Evolutionary conservation across 2,888 invertebrate species (phyloP).

Genomic region (Hipparchia sbordonii): DNA sequence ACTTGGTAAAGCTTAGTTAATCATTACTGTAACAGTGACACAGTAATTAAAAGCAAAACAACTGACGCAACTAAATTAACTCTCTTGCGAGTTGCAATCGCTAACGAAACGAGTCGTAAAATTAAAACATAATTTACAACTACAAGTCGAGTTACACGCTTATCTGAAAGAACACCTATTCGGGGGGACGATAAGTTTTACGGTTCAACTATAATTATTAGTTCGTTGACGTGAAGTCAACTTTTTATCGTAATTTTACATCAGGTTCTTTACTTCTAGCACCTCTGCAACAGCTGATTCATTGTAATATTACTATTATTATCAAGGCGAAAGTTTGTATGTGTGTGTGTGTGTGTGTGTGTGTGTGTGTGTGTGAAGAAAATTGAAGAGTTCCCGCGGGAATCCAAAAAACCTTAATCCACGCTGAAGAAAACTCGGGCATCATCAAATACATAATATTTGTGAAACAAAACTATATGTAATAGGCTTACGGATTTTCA

Average conservation of each 20-base stretch:
- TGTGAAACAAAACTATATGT: no score
- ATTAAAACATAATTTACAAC: background rate
- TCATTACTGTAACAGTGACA: background rate
- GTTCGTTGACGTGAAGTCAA: slow-evolving; percentile 31
- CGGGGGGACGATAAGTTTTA: slow-evolving; percentile 35
- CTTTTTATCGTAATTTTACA: background rate
- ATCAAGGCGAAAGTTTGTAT: no score
- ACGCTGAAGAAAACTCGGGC: no score
- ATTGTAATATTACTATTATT: no score
- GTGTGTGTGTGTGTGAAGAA: no score
- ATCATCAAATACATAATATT: no score
- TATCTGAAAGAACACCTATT: slow-evolving; percentile 11
- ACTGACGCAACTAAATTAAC: background rate
- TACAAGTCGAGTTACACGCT: background rate
- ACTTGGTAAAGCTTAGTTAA: no score
- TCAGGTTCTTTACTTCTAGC: background rate
- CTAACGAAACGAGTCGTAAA: background rate
- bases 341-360: no score
- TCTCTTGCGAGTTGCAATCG: background rate
- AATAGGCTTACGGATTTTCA: no score
- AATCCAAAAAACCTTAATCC: no score
- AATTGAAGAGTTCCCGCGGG: no score
- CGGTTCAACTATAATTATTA: slow-evolving; percentile 33
- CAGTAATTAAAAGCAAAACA: background rate
- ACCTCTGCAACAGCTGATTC: no score